phyloP scores from a whole-genome alignment of 2,113 vertebrate genomes.

The Mustela lutreola region DNA sequence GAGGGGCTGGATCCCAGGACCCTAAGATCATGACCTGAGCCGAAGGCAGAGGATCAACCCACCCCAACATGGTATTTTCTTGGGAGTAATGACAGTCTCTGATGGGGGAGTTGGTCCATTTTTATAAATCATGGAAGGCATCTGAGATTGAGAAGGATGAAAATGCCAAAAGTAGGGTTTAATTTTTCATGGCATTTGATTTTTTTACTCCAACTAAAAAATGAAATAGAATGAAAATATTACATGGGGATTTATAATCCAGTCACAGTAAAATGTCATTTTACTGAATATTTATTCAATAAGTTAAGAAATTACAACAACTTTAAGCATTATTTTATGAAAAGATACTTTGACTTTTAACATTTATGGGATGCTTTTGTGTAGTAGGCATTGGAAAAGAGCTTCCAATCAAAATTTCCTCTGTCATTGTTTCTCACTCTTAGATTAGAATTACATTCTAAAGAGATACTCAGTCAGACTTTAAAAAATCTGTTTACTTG shows the following conservation, averaged over 20 bases:
- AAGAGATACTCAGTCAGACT: not conserved
- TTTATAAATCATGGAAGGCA: not conserved
- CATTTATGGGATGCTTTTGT: not conserved
- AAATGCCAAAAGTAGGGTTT: not conserved
- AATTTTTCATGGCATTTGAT: conserved; percentile 7
- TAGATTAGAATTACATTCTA: not conserved
- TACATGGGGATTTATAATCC: not conserved
- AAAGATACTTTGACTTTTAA: not conserved
- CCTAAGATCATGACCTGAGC: no score
- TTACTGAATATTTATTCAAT: conserved; percentile 33
- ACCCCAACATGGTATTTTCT: not conserved
- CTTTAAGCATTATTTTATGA: not conserved
- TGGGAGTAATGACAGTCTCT: not conserved
- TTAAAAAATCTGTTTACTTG: not conserved
- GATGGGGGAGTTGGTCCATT: not conserved
- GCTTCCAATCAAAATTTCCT: not conserved
- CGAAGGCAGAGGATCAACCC: no score
- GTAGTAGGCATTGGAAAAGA: not conserved
- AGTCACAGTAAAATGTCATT: not conserved
- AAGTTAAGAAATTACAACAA: conserved; percentile 16
- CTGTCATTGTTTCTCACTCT: not conserved
- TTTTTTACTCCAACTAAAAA: conserved; percentile 20
- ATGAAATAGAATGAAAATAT: not conserved
- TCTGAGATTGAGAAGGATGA: not conserved
- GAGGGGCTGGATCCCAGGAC: no score